These are phyloP conservation scores for Alethe castanea DNA, from an alignment of 2,113 vertebrate species.

Conservation along the genomic window DNA sequence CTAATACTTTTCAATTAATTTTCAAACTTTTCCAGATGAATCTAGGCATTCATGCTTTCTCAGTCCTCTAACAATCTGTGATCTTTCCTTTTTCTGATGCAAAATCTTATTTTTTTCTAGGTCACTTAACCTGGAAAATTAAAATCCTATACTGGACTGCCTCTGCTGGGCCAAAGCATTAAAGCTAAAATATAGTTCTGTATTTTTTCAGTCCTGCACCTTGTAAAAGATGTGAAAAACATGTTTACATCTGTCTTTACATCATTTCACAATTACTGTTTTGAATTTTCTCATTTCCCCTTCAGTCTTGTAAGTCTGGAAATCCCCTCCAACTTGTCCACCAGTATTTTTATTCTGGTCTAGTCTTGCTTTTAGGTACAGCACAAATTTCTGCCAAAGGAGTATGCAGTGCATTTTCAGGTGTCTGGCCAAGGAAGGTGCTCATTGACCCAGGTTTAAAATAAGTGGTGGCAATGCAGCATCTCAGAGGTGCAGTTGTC, in stretches of 20 bases:
- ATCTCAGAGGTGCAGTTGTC: not conserved
- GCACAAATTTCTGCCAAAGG: not conserved
- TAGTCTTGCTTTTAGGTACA: not conserved
- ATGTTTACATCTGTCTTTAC: not conserved
- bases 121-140: not conserved
- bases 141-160: not conserved
- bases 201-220: not conserved
- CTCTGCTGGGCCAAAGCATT: not conserved
- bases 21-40: not conserved
- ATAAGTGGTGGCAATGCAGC: not conserved
- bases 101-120: not conserved
- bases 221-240: conserved; percentile 21
- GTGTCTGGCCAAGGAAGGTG: not conserved
- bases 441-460: not conserved
- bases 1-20: no score
- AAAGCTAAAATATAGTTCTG: not conserved
- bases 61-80: not conserved
- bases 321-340: not conserved
- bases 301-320: conserved; percentile 1
- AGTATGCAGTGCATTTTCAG: not conserved
- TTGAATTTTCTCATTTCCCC: conserved; percentile 31
- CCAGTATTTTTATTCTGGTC: not conserved
- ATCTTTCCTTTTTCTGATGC: not conserved
- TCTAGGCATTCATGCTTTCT: not conserved
- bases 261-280: not conserved